Evolutionary conservation across 2,797 vertebrate species (phyloP), one percentile per base, ranked within the genome.

Genomic region (Zalophus californianus): DNA sequence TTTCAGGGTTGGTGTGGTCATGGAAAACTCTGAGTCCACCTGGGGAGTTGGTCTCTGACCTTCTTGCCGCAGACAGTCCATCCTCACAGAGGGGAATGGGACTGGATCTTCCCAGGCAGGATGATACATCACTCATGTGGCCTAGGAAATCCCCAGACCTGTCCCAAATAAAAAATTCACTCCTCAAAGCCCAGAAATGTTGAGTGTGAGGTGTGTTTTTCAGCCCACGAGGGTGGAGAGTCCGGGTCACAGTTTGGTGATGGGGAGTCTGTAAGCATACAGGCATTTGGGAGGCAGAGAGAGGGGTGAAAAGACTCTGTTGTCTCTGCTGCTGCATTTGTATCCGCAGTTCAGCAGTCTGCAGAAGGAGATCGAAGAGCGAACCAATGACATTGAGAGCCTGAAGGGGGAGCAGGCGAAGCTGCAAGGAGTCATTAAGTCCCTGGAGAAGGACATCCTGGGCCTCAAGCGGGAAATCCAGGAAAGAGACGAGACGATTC

Each of bases 381-480:
- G 98, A 35, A 97, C 98, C 72, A 90, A 88, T 0, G 99, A 99
- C 80, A 99, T 99, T 1, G 99, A 98, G 80, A 97, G 97, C 92
- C 98, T 99, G 98, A 99, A 98, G 98, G 91, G 98, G 88, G 99
- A 99, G 98, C 99, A 99, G 23, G 98, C 99, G 95, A 99, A 99
- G 97, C 98, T 99, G 84, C 99, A 99, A 96, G 99, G 97, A 0
- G 84, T 99, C 85, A 99, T 99, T 98, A 99, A 96, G 95, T 99
- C 99, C 54, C 98, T 99, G 97, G 99, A 99, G 97, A 99, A 99
- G 25, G 99, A 99, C 96, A 99, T 99, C 7, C 94, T 98, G 32
- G 98, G 98, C 70, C 98, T 99, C 96, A 99, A 99, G 98, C 99
- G 98, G 91, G 99, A 99, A 96, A 99, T 99, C 96, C 98, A 99